Base-by-base conservation (phyloP, 2,888 invertebrate genomes). In the Laothoe populi region DNA sequence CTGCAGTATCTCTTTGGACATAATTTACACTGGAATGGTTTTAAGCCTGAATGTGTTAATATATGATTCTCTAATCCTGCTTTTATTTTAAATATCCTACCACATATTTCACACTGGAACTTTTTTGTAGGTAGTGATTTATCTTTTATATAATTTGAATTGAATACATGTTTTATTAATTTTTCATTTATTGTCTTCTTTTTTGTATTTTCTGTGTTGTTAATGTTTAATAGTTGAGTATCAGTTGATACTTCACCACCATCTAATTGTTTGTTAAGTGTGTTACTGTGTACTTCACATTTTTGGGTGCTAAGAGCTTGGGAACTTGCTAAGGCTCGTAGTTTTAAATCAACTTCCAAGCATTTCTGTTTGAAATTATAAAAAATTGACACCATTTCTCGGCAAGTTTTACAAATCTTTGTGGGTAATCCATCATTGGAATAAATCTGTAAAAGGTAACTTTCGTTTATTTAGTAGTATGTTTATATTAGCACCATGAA, bases 1-100 rank as follows among this genome's bases (percentile, higher is more conserved):
- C 90, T 83, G 0, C 84, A 83, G 68, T 89, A 92, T 45, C 71
- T 77, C 64, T 84, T 79, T 24, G 77, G 65, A 66, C 92, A 92
- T 38, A 84, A 61, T 16, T 78, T 69, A 68, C 92, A 92, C 62
- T 79, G 76, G 66, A 78, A 85, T 42, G 73, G 72, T 69, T 83
- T 88, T 23, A 82, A 81, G 2, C 79, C 81, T 21, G 80, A 70
- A 71, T 91, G 90, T 4, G 79, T 77, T 21, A 79, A 70, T 75
- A 85, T 77, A 68, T 92, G 91, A 46, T 72, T 78, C n/a, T 67
- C 70, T 58, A 77, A 70, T 16, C 71, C 63, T 46, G 68, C 64
- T 60, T 70, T 75, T 13, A 69, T 68, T 64, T 72, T 69, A 44
- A 75, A 77, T 61, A 71, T 70, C 16, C 61, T 63, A 4, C 81